Percentiles rank a stretch among this genome's conserved stretches.
Evolutionary conservation across 2,113 vertebrate species (phyloP).

Genomic region (Donacobius atricapilla): DNA sequence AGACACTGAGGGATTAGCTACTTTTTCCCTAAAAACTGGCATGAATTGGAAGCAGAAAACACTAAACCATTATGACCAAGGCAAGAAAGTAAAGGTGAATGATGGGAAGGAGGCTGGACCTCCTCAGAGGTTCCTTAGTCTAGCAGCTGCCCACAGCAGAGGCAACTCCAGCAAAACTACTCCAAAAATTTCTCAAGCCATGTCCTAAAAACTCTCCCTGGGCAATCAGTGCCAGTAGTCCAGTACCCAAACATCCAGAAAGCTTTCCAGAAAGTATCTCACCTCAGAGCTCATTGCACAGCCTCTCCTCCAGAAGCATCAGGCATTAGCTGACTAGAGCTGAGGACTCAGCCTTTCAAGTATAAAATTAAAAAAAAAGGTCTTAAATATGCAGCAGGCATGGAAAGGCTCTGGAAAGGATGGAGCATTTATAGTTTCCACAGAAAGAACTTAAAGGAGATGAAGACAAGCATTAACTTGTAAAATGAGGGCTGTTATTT

Average conservation of each 20-base stretch:
- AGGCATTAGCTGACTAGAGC: neutral
- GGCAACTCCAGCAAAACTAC: neutral
- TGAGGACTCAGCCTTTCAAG: neutral
- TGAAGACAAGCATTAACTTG: neutral
- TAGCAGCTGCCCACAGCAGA: neutral
- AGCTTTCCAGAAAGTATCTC: neutral
- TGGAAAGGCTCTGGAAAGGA: neutral
- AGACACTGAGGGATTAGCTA: rapidly evolving
- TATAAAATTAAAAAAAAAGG: neutral
- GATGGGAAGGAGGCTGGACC: neutral
- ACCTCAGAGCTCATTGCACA: neutral
- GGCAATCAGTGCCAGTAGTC: neutral
- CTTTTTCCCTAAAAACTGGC: neutral
- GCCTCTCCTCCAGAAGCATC: neutral
- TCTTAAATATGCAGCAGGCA: neutral
- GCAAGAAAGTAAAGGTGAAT: neutral
- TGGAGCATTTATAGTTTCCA: neutral
- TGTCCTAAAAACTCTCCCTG: neutral
- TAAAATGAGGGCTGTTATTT: slow-evolving; percentile 2
- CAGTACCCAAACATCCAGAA: neutral
- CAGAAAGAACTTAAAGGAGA: neutral
- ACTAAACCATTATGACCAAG: neutral
- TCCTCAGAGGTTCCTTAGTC: neutral
- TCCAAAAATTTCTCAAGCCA: neutral
- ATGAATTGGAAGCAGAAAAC: neutral